phyloP scores from a whole-genome alignment of 2,113 vertebrate species.

The Salvelinus namaycush region DNA sequence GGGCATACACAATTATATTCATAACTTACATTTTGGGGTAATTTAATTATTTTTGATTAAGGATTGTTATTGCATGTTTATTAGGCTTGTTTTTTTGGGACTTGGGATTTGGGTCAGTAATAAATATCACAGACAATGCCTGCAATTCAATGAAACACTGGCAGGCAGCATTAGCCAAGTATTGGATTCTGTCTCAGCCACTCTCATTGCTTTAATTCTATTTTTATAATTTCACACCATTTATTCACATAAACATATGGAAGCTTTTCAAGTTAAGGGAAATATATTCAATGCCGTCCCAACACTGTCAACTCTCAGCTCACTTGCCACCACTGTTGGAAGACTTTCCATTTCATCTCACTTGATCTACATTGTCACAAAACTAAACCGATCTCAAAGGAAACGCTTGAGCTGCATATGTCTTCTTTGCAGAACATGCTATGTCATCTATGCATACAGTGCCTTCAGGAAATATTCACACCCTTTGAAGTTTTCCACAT shows the following conservation, averaged over 20 bases:
- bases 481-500: too few species aligned
- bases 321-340: neutral
- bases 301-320: conserved; percentile 1
- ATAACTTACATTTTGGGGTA: too few species aligned
- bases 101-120: neutral
- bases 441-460: too few species aligned
- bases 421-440: neutral
- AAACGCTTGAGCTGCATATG: neutral
- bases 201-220: conserved; percentile 1
- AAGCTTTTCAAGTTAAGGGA: neutral
- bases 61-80: neutral
- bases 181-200: neutral
- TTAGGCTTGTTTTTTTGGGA: neutral
- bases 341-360: neutral
- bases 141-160: neutral
- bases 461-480: too few species aligned
- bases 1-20: too few species aligned
- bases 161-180: neutral
- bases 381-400: neutral
- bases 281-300: neutral
- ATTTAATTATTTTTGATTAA: neutral
- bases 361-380: conserved; percentile 3
- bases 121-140: neutral
- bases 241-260: neutral
- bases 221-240: neutral